Conservation (phyloP, 1,140 invertebrate genomes). For the Platorchestia sp. region DNA sequence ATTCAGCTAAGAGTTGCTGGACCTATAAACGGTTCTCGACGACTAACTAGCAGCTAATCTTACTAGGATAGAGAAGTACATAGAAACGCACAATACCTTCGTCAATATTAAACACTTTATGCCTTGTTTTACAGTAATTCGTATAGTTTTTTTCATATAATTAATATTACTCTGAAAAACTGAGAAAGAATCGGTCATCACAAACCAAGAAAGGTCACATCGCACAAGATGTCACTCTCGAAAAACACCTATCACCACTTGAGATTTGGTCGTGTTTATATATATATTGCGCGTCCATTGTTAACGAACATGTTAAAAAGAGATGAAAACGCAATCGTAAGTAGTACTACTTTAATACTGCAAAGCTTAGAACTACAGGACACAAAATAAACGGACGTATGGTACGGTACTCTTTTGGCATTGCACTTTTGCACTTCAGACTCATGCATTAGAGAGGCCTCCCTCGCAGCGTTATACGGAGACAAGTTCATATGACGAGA, state of each 20-base stretch:
- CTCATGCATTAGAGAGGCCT: not conserved
- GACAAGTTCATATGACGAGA: not conserved
- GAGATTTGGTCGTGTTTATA: not conserved
- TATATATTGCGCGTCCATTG: too few relatives aligned
- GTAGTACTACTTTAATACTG: slow-evolving; percentile 39
- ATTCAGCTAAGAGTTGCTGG: too few relatives aligned
- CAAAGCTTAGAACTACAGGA: slow-evolving; percentile 47
- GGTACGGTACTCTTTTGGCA: not conserved
- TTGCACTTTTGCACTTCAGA: not conserved
- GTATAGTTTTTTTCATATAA: too few relatives aligned
- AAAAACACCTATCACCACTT: not conserved
- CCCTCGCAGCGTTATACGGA: not conserved
- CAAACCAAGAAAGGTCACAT: too few relatives aligned
- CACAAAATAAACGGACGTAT: slow-evolving; percentile 47
- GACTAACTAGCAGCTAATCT: too few relatives aligned
- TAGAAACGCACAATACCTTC: too few relatives aligned
- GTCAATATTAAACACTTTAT: too few relatives aligned
- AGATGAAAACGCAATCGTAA: not conserved
- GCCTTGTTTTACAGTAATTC: too few relatives aligned
- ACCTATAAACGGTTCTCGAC: too few relatives aligned
- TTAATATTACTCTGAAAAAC: not conserved
- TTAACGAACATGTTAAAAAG: not conserved
- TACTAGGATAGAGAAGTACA: too few relatives aligned
- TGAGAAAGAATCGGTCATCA: not conserved
- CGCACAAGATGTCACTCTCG: too few relatives aligned